Percentiles rank a stretch among this genome's conserved stretches.
Conservation (phyloP, 2,113 vertebrate species). For the Pitta sordida region DNA sequence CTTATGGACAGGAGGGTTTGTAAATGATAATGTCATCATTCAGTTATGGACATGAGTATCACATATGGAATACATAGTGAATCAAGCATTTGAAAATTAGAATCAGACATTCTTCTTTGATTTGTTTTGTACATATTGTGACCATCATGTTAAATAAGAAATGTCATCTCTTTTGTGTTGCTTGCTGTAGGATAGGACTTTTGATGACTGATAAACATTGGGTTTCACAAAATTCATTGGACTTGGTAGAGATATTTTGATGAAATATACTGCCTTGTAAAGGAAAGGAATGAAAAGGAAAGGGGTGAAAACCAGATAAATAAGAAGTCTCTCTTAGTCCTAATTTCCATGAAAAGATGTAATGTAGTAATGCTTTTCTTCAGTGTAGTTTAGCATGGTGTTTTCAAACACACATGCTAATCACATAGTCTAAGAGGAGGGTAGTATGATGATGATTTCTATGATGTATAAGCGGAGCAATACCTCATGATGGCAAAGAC, state of each 20-base stretch:
- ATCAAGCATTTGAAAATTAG: background rate
- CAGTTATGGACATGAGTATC: background rate
- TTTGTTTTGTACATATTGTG: background rate
- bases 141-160: background rate
- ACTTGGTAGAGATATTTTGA: background rate
- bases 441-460: background rate
- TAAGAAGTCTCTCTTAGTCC: background rate
- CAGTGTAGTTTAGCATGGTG: background rate
- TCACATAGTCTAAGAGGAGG: background rate
- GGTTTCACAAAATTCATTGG: background rate
- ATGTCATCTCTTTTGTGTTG: background rate
- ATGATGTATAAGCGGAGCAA: accelerated
- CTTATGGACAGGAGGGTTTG: background rate
- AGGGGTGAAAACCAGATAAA: background rate
- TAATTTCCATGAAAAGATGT: background rate
- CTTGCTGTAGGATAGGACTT: background rate
- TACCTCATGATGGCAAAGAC: background rate
- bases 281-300: background rate
- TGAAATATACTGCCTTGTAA: background rate
- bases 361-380: background rate
- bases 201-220: background rate
- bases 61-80: background rate
- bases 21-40: background rate
- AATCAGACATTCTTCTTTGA: background rate
- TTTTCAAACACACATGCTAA: background rate